A percentile compares a stretch with the other conserved stretches of the same genome.
These are phyloP conservation scores for Lepus townsendii DNA, from an alignment of 2,797 vertebrate species.

Conservation along the genomic window DNA sequence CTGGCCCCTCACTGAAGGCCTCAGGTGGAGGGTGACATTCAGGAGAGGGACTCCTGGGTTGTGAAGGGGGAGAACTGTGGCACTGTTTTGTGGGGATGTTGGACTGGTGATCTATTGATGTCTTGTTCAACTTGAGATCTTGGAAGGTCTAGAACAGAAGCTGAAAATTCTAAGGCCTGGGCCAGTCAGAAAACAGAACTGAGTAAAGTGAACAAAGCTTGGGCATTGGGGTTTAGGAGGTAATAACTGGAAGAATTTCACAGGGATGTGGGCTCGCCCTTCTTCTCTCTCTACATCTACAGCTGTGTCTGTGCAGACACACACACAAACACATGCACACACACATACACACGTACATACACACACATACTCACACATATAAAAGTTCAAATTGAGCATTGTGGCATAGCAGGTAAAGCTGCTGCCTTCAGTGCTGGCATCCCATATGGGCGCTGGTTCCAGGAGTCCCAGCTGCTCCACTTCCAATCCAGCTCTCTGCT, in stretches of 20 bases:
- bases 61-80: neutral
- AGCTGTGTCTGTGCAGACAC: rapidly evolving
- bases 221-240: neutral
- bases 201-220: neutral
- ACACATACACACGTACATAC: no score
- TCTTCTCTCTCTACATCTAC: neutral
- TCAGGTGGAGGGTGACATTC: neutral
- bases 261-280: neutral
- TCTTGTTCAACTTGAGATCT: neutral
- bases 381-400: no score
- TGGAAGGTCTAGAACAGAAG: neutral
- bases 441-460: no score
- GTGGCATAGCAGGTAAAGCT: no score
- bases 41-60: neutral
- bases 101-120: neutral
- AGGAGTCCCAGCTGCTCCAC: no score
- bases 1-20: neutral
- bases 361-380: no score
- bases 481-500: no score
- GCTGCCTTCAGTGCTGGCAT: no score
- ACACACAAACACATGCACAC: neutral
- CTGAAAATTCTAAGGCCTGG: neutral
- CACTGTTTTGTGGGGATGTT: neutral
- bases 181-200: neutral
- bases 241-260: neutral